Evolutionary conservation across 2,888 invertebrate genomes (phyloP).

Genomic region (Erebia palarica): DNA sequence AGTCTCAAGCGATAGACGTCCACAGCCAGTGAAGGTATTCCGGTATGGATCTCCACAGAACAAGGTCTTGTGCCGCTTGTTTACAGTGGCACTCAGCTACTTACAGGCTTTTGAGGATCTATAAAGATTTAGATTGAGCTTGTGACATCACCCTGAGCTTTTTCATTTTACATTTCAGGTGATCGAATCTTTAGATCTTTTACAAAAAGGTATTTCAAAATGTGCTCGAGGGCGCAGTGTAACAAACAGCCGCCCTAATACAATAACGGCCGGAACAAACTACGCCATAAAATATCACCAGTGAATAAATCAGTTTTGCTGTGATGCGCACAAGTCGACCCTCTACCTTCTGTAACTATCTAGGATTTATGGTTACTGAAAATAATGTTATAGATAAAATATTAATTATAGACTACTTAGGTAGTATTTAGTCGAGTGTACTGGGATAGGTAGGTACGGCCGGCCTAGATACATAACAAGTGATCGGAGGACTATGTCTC

Average conservation of each 20-base stretch:
- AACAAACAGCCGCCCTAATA: constrained; percentile 84
- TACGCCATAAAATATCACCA: constrained; percentile 85
- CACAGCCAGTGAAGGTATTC: too few relatives aligned
- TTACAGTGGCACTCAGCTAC: too few relatives aligned
- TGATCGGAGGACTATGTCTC: too few relatives aligned
- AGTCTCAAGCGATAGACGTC: too few relatives aligned
- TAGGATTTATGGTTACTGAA: constrained; percentile 73
- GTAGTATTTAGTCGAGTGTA: not conserved
- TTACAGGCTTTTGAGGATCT: not conserved
- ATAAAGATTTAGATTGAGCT: not conserved
- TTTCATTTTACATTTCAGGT: constrained; percentile 10
- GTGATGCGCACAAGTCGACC: constrained; percentile 60
- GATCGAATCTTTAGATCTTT: constrained; percentile 12
- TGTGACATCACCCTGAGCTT: not conserved
- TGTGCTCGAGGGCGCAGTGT: constrained; percentile 50
- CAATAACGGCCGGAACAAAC: constrained; percentile 86
- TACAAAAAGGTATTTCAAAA: constrained; percentile 25
- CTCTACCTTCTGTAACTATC: constrained; percentile 65
- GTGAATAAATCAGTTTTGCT: constrained; percentile 84
- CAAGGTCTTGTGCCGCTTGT: too few relatives aligned
- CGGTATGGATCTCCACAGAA: too few relatives aligned
- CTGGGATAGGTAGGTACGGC: too few relatives aligned
- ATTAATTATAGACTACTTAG: constrained; percentile 58
- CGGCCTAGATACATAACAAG: not conserved
- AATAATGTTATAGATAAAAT: constrained; percentile 73